Base-by-base conservation (phyloP, 2,113 vertebrate genomes). In the Callochromis pleurospilus region DNA sequence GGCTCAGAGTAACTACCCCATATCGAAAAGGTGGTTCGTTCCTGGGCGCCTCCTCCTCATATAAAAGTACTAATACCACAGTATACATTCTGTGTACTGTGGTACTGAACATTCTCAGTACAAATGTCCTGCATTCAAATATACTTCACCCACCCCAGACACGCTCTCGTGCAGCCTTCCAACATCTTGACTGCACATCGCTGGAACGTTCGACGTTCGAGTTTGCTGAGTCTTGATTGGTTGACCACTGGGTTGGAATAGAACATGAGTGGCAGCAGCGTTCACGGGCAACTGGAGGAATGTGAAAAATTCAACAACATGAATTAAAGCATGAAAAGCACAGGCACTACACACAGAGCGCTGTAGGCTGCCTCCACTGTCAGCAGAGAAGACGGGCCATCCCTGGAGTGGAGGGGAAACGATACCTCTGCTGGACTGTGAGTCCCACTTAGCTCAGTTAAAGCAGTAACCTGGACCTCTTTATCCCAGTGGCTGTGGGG, bases 311-410 rank as follows among this genome's bases (percentile, higher is more conserved):
- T 60, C 26, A 60, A 17, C 26, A 60, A 60, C 26, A 58, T 58
- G 26, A 58, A 31, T 58, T 0, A 60, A 31, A 31, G 56, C 56
- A 60, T 31, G 14, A 60, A 31, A 17, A 60, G 56, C 56, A 9
- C 0, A 6, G 56, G 3, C 26, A 0, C 14, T 9, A 9, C 55
- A 31, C 55, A 58, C 56, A 58, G 26, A 58, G 26, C 9, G 13
- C 13, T 58, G 55, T 15, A 29, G 26, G 31, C 26, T 3, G 26
- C 55, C 55, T 58, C 26, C 26, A 6, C 26, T 58, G 56, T 9
- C 55, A 31, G 13, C 26, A 31, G 56, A 58, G 14, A 31, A 54
- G 51, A 54, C 1, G 51, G 51, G n/a, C 29, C 26, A 1, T 17
- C 26, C 55, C 26, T 60, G 14, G 56, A 31, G 26, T 60, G 56